Evolutionary conservation across 2,888 invertebrate species (phyloP).

Genomic region (Stenoptilia bipunctidactyla): DNA sequence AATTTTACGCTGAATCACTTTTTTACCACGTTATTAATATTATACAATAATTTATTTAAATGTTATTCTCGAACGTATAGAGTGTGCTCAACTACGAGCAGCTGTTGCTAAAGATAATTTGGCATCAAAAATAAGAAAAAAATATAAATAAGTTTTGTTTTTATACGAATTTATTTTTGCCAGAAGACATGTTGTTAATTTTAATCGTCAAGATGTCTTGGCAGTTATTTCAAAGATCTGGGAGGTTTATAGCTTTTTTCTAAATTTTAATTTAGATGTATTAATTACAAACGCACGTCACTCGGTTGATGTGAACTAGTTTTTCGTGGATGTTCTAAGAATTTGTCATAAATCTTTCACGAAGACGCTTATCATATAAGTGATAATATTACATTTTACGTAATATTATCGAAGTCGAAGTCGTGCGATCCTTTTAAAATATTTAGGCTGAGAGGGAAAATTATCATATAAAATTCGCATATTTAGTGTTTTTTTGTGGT

Average conservation of each 20-base stretch:
- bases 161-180: slow-evolving; percentile 52
- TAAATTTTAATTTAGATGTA: slow-evolving; percentile 43
- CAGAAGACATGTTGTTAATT: slow-evolving; percentile 44
- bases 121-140: slow-evolving; percentile 38
- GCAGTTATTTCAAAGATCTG: slow-evolving; percentile 58
- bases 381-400: too few species aligned
- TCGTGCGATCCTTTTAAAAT: too few species aligned
- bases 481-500: too few species aligned
- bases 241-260: slow-evolving; percentile 51
- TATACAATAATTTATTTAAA: slow-evolving; percentile 2
- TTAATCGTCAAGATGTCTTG: slow-evolving; percentile 61
- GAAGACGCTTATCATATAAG: too few species aligned
- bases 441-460: too few species aligned
- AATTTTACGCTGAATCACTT: too few species aligned
- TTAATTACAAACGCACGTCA: slow-evolving; percentile 33
- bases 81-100: slow-evolving; percentile 21
- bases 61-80: slow-evolving; percentile 10
- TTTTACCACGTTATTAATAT: too few species aligned
- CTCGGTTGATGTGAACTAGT: not conserved
- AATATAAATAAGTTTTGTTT: slow-evolving; percentile 23
- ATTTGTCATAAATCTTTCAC: too few species aligned
- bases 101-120: slow-evolving; percentile 53
- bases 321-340: too few species aligned
- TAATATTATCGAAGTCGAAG: too few species aligned
- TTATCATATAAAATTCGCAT: too few species aligned